Conservation (phyloP, 2,113 vertebrate species). For the Tricholaema leucomelas region DNA sequence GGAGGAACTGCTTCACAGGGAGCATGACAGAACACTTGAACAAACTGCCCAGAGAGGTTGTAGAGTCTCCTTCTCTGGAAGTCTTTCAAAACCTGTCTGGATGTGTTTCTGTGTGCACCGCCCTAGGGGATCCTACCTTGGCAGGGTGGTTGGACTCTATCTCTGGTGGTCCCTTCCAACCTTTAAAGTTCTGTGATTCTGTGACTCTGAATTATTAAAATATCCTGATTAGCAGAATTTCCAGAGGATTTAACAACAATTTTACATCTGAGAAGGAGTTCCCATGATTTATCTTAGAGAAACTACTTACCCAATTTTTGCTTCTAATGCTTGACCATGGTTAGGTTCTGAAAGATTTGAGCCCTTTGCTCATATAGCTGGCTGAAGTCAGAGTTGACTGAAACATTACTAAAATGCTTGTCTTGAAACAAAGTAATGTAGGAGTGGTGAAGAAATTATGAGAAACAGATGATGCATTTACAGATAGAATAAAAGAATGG, state of each 20-base stretch:
- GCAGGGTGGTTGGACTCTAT: no score
- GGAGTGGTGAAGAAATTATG: background rate
- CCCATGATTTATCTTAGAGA: background rate
- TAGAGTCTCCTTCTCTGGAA: no score
- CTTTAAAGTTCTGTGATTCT: no score
- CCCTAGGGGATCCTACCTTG: no score
- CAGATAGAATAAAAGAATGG: background rate
- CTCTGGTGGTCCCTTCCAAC: no score
- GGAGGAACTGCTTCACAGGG: no score
- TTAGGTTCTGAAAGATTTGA: background rate
- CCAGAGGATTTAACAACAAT: background rate
- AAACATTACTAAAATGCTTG: background rate
- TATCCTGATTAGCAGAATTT: background rate
- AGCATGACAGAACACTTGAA: no score
- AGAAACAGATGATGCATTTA: background rate
- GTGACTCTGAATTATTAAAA: background rate
- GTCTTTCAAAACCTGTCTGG: no score
- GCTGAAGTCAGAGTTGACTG: background rate
- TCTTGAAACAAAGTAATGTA: background rate
- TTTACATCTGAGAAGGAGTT: background rate
- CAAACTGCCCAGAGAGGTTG: no score
- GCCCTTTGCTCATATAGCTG: background rate
- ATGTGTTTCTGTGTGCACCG: no score
- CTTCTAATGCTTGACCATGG: background rate
- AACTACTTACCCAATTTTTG: background rate